phyloP scores from a whole-genome alignment of 2,113 vertebrate species.

The Montifringilla adamsi region DNA sequence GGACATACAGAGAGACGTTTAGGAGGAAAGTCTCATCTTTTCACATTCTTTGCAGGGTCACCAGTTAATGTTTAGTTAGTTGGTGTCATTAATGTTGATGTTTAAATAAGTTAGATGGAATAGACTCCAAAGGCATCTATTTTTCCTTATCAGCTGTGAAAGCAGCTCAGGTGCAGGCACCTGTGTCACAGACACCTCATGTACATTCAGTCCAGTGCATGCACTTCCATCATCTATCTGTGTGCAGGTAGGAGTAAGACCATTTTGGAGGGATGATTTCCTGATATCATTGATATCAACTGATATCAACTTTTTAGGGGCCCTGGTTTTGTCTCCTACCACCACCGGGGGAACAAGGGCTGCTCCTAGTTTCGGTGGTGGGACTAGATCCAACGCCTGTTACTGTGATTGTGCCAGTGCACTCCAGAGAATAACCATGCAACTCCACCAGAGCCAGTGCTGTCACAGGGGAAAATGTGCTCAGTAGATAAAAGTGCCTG shows the following conservation, averaged over 20 bases:
- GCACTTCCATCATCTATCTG: not conserved
- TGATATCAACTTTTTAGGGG: not conserved
- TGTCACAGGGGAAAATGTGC: rapidly evolving
- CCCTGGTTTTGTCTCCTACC: not conserved
- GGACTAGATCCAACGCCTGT: not conserved
- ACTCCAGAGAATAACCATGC: rapidly evolving
- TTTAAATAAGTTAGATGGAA: not conserved
- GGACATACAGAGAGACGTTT: not conserved
- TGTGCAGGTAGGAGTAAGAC: not conserved
- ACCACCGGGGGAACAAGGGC: not conserved
- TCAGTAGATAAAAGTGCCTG: not conserved
- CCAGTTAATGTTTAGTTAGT: conserved; percentile 21
- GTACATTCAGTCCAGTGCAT: not conserved
- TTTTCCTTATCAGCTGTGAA: not conserved
- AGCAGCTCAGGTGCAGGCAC: not conserved
- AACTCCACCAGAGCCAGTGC: not conserved
- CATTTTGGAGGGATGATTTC: not conserved
- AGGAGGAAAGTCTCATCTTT: conserved; percentile 14
- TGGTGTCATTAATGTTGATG: not conserved
- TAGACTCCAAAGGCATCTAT: not conserved
- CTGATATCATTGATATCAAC: not conserved
- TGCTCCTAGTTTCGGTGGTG: not conserved
- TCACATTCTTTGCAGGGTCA: not conserved
- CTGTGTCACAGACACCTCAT: not conserved
- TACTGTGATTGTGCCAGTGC: not conserved